phyloP scores from a whole-genome alignment of 2,113 vertebrate species.

The Phyllostomus discolor region DNA sequence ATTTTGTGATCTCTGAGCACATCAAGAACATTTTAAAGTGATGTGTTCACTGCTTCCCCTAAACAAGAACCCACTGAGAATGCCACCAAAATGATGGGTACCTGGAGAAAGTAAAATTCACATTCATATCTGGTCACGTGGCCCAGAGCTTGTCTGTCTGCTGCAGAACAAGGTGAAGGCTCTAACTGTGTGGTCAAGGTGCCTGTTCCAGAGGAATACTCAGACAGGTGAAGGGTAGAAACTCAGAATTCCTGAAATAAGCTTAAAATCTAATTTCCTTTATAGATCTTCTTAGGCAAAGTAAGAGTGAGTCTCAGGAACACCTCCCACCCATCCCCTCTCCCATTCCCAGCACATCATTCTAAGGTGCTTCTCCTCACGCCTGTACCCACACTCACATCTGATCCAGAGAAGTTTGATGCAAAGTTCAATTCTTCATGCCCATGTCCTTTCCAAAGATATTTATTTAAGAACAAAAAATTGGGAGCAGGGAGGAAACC shows the following conservation, averaged over 20 bases:
- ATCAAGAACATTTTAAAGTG: neutral
- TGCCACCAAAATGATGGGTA: neutral
- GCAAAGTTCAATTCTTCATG: neutral
- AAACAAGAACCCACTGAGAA: neutral
- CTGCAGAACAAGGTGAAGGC: neutral
- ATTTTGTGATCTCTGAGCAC: constrained; percentile 11
- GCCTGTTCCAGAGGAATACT: neutral
- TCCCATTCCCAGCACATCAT: neutral
- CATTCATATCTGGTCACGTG: neutral
- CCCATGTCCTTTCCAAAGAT: neutral
- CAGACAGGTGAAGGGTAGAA: neutral
- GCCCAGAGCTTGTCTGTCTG: neutral
- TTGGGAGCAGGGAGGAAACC: neutral
- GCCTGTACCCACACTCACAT: neutral
- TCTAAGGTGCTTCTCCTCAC: neutral
- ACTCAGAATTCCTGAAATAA: constrained; percentile 7
- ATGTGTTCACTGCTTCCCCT: neutral
- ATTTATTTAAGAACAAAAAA: constrained; percentile 5
- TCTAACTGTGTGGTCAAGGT: neutral
- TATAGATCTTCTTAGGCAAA: constrained; percentile 1
- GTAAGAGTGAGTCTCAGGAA: neutral
- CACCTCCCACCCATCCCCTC: neutral
- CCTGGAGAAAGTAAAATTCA: neutral
- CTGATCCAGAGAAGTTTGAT: neutral
- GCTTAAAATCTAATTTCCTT: constrained; percentile 7